Base-by-base conservation (phyloP, 2,888 invertebrate genomes). In the Arctia plantaginis region DNA sequence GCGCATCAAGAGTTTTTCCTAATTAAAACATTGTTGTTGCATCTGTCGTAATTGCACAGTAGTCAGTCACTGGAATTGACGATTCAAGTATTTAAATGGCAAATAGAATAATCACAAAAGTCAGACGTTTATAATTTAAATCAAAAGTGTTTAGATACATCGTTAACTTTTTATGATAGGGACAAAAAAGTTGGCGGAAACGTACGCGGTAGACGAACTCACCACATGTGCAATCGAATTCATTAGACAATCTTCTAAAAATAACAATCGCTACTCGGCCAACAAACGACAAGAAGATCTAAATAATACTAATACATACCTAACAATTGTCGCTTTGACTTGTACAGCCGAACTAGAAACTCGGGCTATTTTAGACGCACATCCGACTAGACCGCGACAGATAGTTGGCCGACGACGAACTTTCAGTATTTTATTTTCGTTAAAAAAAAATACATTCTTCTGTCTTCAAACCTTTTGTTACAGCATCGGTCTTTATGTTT, bases 381-480 rank as follows among this genome's bases (percentile, higher is more conserved):
- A 90, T 90, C 90, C 88, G 90, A 89, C 90, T 88, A 83, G 78
- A 82, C 83, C 82, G 83, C 91, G 94, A 94, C 94, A 93, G 92
- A 92, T 93, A 91, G 90, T 94, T 95, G 95, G 95, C 95, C 86
- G 87, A 85, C 92, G 90, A 82, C 90, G 87, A 86, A 88, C 91
- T 91, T 89, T 90, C 88, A 89, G 91, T 90, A 91, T 90, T 92
- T 93, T 95, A 94, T 94, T 94, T 95, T 93, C 75, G 89, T 90
- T 87, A 85, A 89, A 90, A 92, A 90, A 90, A 90, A 88, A 85
- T 0, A 82, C 79, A 90, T 89, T 90, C 88, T 90, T 89, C 86
- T 86, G 81, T 88, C 81, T 77, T 74, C 85, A 80, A 90, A 90
- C 91, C 93, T 93, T 93, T 94, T 94, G 94, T 94, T 91, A 90